These are phyloP conservation scores for Acipenser ruthenus DNA, from an alignment of 2,797 vertebrate genomes.

Conservation along the genomic window DNA sequence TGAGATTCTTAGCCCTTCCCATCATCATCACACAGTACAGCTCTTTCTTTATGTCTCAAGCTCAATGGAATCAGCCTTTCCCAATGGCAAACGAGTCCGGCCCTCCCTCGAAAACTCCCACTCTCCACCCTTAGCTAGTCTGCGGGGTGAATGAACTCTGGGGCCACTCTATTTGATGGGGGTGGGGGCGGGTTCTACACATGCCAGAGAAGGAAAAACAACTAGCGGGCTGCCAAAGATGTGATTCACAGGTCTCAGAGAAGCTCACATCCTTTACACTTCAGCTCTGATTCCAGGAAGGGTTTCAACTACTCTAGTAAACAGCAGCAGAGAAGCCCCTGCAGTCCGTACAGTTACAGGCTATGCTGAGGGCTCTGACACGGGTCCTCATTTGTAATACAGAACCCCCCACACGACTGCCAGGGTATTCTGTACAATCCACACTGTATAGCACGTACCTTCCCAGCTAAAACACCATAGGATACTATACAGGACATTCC, in stretches of 20 bases:
- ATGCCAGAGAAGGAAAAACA: neutral
- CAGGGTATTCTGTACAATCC: too few relatives aligned
- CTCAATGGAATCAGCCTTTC: constrained; percentile 3
- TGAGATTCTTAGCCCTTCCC: too few relatives aligned
- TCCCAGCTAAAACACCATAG: too few relatives aligned
- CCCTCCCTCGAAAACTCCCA: neutral
- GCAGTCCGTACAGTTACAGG: too few relatives aligned
- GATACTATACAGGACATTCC: too few relatives aligned
- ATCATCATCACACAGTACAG: neutral
- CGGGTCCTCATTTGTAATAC: neutral
- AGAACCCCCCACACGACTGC: neutral
- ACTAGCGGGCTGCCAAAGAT: constrained; percentile 12
- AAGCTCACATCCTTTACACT: neutral
- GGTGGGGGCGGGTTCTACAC: neutral
- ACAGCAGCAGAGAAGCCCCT: neutral
- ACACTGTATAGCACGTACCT: too few relatives aligned
- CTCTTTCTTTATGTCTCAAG: neutral
- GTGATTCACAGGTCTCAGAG: constrained; percentile 4
- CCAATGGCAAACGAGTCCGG: neutral
- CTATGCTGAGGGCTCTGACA: neutral
- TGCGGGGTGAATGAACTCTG: constrained; percentile 27
- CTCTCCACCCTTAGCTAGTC: neutral
- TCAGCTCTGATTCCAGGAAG: neutral
- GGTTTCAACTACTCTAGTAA: neutral
- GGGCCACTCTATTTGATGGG: constrained; percentile 2